phyloP scores from a whole-genome alignment of 1,140 invertebrate species.

The Nephotettix cincticeps region DNA sequence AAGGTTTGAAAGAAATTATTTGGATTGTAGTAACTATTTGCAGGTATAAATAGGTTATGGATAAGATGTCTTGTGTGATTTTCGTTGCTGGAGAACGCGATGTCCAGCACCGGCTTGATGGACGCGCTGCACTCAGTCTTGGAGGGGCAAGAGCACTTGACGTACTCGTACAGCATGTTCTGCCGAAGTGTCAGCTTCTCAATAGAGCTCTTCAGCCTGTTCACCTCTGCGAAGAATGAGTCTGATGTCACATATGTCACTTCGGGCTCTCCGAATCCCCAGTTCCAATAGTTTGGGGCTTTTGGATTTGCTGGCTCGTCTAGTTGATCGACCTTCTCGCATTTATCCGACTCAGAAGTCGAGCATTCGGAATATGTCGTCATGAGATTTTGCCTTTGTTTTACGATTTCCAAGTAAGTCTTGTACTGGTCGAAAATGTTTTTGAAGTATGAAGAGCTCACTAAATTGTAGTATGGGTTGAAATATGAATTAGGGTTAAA shows the following conservation, averaged over 20 bases:
- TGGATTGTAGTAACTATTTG: too few species aligned
- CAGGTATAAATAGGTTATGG: not conserved
- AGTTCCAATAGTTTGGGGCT: not conserved
- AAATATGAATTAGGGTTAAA: too few species aligned
- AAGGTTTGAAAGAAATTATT: too few species aligned
- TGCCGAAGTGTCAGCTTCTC: not conserved
- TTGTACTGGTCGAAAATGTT: not conserved
- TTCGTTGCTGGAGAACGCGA: not conserved
- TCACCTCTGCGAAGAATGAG: not conserved
- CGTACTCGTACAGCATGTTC: not conserved
- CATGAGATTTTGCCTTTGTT: not conserved
- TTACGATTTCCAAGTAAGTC: not conserved
- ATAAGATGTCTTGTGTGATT: not conserved
- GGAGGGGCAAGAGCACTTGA: not conserved
- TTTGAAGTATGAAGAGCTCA: not conserved
- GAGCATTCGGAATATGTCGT: not conserved
- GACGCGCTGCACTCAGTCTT: not conserved
- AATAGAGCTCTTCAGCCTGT: not conserved
- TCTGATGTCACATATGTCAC: not conserved
- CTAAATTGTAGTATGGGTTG: too few species aligned
- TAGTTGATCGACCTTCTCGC: not conserved
- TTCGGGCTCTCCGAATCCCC: not conserved
- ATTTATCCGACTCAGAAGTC: not conserved
- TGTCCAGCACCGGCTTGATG: not conserved
- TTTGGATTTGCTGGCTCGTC: not conserved